Conservation (phyloP, 2,797 vertebrate species). For the Catamblyrhynchus diadema region DNA sequence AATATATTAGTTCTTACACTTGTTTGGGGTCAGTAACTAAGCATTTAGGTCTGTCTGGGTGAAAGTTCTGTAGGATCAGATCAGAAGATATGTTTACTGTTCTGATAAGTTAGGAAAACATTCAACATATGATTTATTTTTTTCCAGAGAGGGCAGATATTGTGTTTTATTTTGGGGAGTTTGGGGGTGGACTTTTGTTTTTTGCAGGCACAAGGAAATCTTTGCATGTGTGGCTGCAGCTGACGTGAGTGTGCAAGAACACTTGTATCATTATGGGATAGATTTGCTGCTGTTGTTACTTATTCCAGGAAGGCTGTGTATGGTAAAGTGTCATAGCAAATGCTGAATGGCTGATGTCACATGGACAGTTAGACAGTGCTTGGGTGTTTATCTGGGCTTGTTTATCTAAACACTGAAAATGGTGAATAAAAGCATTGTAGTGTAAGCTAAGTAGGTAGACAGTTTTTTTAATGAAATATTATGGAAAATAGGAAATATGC, state of each 20-base stretch:
- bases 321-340: neutral
- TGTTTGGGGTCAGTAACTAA: neutral
- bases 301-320: neutral
- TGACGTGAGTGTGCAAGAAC: neutral
- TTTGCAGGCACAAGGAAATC: neutral
- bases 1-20: fast-evolving
- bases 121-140: neutral
- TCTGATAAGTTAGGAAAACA: neutral
- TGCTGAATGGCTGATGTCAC: neutral
- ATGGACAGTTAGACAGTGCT: neutral
- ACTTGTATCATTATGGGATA: neutral
- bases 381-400: neutral
- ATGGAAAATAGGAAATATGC: neutral
- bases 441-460: neutral
- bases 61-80: neutral
- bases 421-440: neutral
- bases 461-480: neutral
- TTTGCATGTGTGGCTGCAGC: neutral
- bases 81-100: neutral
- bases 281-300: neutral
- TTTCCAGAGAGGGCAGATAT: neutral
- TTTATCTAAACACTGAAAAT: neutral
- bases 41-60: neutral
- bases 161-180: neutral
- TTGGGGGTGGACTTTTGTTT: neutral